A percentile compares a stretch with the other conserved stretches of the same genome.
Evolutionary conservation across 2,113 vertebrate species (phyloP).

Genomic region (Gobius niger): DNA sequence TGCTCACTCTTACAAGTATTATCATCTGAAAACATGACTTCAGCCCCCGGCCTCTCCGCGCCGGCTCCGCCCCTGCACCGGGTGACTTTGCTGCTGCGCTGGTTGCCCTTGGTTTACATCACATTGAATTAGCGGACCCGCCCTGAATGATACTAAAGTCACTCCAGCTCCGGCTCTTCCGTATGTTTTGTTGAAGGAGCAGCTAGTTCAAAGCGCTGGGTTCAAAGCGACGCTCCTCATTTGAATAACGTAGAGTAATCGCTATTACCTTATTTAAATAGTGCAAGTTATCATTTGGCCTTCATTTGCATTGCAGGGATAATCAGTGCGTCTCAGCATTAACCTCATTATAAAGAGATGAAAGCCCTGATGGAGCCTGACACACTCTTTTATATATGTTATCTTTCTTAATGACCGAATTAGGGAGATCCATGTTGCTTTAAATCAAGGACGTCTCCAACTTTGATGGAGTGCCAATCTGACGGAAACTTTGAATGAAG

Average conservation of each 20-base stretch:
- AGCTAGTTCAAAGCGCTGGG: conserved; percentile 62
- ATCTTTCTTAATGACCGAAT: conserved; percentile 72
- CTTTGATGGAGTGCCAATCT: conserved; percentile 46
- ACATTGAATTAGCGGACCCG: conserved; percentile 60
- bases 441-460: conserved; percentile 50
- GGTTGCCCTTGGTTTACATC: conserved; percentile 64
- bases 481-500: conserved; percentile 8
- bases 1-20: neutral
- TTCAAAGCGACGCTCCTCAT: conserved; percentile 67
- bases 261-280: conserved; percentile 77
- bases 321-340: conserved; percentile 71
- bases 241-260: conserved; percentile 74
- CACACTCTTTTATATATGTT: conserved; percentile 68
- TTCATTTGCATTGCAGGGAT: conserved; percentile 72
- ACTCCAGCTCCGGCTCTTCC: conserved; percentile 46
- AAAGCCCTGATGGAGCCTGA: conserved; percentile 71
- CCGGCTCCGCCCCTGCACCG: conserved; percentile 15
- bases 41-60: conserved; percentile 9
- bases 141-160: conserved; percentile 58
- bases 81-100: conserved; percentile 41
- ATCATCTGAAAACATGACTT: conserved; percentile 15
- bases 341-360: conserved; percentile 73
- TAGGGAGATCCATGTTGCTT: conserved; percentile 63
- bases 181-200: conserved; percentile 61
- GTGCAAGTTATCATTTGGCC: conserved; percentile 76